Conservation (phyloP, 2,888 invertebrate genomes). For the Rhingia rostrata region DNA sequence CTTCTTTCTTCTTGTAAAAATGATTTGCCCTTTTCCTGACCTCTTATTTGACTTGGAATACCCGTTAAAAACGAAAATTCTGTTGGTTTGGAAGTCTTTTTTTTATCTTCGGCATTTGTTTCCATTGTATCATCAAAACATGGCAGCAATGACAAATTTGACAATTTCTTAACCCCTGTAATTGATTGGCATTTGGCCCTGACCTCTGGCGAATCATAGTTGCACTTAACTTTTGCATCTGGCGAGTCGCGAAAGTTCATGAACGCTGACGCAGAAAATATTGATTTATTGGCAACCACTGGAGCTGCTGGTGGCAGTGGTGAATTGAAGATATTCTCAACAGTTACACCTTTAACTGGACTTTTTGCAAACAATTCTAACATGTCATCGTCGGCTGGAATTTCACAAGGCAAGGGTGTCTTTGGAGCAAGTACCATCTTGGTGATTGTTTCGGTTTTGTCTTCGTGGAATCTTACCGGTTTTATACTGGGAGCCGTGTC, state of each 20-base stretch:
- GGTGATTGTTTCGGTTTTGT: constrained; percentile 80
- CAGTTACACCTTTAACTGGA: constrained; percentile 22
- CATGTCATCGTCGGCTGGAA: constrained; percentile 71
- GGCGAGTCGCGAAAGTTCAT: constrained; percentile 68
- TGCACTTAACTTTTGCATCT: constrained; percentile 39
- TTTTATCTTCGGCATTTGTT: neutral
- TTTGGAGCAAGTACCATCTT: constrained; percentile 74
- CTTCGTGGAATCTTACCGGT: constrained; percentile 77
- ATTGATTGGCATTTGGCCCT: constrained; percentile 13
- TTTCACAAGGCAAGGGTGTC: neutral
- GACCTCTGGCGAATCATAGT: constrained; percentile 30
- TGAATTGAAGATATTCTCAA: constrained; percentile 15
- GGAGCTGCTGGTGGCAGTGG: constrained; percentile 1
- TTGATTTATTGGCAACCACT: constrained; percentile 35
- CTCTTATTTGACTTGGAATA: neutral
- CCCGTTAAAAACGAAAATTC: constrained; percentile 25
- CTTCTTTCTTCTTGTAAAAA: constrained; percentile 5
- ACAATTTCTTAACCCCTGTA: neutral
- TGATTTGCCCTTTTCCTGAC: neutral
- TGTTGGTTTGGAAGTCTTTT: neutral
- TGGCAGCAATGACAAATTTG: constrained; percentile 31
- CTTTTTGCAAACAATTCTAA: constrained; percentile 72
- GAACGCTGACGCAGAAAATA: constrained; percentile 51
- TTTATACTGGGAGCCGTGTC: constrained; percentile 74
- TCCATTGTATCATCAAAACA: constrained; percentile 27